Conservation (phyloP, 2,888 invertebrate species). For the Apodemia duryi region DNA sequence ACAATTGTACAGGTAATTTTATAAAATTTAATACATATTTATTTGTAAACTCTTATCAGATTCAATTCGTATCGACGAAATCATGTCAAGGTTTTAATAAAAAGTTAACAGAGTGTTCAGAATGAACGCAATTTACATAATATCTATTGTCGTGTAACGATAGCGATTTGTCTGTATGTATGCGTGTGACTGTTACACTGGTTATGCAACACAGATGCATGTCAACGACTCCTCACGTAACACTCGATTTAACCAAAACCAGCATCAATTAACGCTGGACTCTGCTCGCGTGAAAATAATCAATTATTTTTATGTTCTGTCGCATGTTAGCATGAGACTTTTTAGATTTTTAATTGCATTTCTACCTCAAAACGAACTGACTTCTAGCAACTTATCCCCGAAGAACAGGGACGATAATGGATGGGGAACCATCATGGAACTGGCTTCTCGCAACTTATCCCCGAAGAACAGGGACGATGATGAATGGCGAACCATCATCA, state of each 20-base stretch:
- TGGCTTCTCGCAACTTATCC: too few species aligned
- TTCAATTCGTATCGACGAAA: neutral
- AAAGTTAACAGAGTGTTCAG: conserved; percentile 3
- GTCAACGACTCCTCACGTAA: conserved; percentile 2
- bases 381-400: too few species aligned
- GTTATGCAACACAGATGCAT: conserved; percentile 13
- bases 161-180: conserved; percentile 18
- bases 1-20: too few species aligned
- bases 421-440: too few species aligned
- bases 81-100: conserved; percentile 6
- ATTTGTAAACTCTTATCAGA: too few species aligned
- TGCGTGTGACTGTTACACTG: conserved; percentile 17
- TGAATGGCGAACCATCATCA: too few species aligned
- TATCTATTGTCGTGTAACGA: conserved; percentile 13
- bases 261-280: neutral
- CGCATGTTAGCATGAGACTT: too few species aligned
- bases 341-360: too few species aligned
- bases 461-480: too few species aligned
- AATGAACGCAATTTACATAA: conserved; percentile 9
- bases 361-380: too few species aligned
- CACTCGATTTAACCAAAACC: neutral
- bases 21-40: too few species aligned
- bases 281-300: neutral
- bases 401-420: too few species aligned
- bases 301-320: neutral